A percentile compares a stretch with the other conserved stretches of the same genome.
These are phyloP conservation scores for Lucinisca nassula DNA, from an alignment of 2,888 invertebrate species.

Conservation along the genomic window DNA sequence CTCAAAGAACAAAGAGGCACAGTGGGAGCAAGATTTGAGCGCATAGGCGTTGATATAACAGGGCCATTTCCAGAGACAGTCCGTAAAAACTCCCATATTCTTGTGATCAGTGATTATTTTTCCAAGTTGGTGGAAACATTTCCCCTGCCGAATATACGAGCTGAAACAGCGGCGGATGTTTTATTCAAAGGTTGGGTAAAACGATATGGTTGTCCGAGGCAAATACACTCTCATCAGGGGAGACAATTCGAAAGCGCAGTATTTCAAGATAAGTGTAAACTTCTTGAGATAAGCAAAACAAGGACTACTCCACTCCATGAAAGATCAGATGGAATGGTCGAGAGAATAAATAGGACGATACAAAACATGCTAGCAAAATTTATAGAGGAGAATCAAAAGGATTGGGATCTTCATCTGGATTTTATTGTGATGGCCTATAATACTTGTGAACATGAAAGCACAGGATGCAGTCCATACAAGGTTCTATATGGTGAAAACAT, in stretches of 20 bases:
- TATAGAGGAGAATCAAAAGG: slow-evolving; percentile 46
- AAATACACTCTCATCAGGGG: slow-evolving; percentile 63
- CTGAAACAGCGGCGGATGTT: slow-evolving; percentile 37
- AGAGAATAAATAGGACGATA: slow-evolving; percentile 58
- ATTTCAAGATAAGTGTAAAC: slow-evolving; percentile 45
- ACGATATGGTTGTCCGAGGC: slow-evolving; percentile 49
- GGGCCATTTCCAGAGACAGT: slow-evolving; percentile 35
- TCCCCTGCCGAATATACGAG: slow-evolving; percentile 26
- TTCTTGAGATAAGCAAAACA: slow-evolving; percentile 21
- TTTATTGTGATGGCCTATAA: slow-evolving; percentile 51
- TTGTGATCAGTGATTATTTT: slow-evolving; percentile 51
- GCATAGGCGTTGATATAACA: slow-evolving; percentile 24
- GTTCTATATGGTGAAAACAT: slow-evolving; percentile 53
- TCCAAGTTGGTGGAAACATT: slow-evolving; percentile 40
- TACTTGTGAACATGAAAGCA: slow-evolving; percentile 53
- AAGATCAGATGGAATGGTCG: slow-evolving; percentile 50
- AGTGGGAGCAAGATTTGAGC: background rate
- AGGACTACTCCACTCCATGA: slow-evolving; percentile 38
- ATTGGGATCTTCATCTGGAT: slow-evolving; percentile 63
- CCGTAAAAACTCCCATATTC: slow-evolving; percentile 30
- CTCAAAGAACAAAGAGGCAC: background rate
- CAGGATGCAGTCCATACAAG: slow-evolving; percentile 48
- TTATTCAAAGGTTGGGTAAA: slow-evolving; percentile 50
- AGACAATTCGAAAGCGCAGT: slow-evolving; percentile 49
- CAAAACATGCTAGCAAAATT: slow-evolving; percentile 57